phyloP scores from a whole-genome alignment of 2,888 invertebrate species.

The Pteria penguin region DNA sequence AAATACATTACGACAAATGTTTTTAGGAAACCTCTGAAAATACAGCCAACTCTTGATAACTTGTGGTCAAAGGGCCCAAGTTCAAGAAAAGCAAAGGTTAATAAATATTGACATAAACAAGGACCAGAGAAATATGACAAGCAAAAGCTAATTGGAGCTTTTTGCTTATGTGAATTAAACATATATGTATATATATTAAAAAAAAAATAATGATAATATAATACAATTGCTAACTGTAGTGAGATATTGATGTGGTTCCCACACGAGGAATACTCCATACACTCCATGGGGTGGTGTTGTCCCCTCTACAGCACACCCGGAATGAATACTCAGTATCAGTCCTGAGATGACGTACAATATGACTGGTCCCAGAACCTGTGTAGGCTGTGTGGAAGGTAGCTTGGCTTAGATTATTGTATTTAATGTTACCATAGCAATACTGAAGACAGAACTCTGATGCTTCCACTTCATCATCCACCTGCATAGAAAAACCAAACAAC shows the following conservation, averaged over 20 bases:
- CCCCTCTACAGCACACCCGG: constrained; percentile 82
- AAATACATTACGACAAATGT: too few species aligned
- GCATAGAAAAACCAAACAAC: too few species aligned
- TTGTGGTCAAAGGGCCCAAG: too few species aligned
- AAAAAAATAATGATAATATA: neutral
- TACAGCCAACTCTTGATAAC: too few species aligned
- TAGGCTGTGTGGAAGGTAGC: constrained; percentile 80
- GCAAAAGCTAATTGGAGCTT: too few species aligned
- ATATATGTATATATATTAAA: too few species aligned
- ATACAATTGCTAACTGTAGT: constrained; percentile 81
- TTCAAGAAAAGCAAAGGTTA: too few species aligned
- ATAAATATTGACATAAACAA: too few species aligned
- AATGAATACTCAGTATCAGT: constrained; percentile 82
- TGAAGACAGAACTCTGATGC: constrained; percentile 73
- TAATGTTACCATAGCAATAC: constrained; percentile 66
- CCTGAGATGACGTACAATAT: constrained; percentile 82
- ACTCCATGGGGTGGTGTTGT: constrained; percentile 80
- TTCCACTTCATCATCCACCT: constrained; percentile 64
- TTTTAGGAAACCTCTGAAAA: too few species aligned
- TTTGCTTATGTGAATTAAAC: too few species aligned
- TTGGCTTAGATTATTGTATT: constrained; percentile 67
- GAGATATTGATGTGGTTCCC: constrained; percentile 81
- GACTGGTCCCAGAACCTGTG: constrained; percentile 81
- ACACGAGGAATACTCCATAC: constrained; percentile 83
- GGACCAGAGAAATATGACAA: too few species aligned